These are phyloP conservation scores for Leucania comma DNA, from an alignment of 2,888 invertebrate genomes.

Conservation along the genomic window DNA sequence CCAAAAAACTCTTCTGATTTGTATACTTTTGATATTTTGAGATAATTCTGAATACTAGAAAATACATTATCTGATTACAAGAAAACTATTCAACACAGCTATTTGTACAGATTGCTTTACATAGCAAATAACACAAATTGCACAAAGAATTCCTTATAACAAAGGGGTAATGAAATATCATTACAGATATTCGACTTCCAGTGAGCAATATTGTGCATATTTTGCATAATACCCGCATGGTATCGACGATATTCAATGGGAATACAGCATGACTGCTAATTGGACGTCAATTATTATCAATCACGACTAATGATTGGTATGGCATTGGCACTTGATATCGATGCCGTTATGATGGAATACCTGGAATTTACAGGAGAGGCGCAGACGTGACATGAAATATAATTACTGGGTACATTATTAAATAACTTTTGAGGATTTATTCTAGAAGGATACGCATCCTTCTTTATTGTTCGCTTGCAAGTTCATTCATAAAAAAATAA, in stretches of 20 bases:
- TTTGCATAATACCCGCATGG: conserved; percentile 19
- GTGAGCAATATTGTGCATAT: background rate
- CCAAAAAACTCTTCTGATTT: too few relatives aligned
- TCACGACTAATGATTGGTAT: conserved; percentile 21
- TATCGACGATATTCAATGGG: conserved; percentile 6
- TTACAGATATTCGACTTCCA: background rate
- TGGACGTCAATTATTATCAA: conserved; percentile 27
- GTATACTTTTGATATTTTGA: too few relatives aligned
- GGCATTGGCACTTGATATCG: conserved; percentile 6
- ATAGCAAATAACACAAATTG: conserved; percentile 29
- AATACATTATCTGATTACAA: too few relatives aligned
- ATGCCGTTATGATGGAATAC: background rate
- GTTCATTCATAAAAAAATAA: too few relatives aligned
- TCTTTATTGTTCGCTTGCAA: too few relatives aligned
- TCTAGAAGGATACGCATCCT: too few relatives aligned
- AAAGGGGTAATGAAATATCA: conserved; percentile 7
- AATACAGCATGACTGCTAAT: conserved; percentile 2
- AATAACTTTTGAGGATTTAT: too few relatives aligned
- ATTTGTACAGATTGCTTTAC: too few relatives aligned
- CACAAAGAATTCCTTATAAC: conserved; percentile 30
- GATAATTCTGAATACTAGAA: too few relatives aligned
- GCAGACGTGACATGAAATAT: background rate
- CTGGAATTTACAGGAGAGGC: background rate
- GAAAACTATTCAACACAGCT: background rate
- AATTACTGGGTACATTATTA: background rate